These are phyloP conservation scores for Chrysolina americana DNA, from an alignment of 2,888 invertebrate genomes.

Conservation along the genomic window DNA sequence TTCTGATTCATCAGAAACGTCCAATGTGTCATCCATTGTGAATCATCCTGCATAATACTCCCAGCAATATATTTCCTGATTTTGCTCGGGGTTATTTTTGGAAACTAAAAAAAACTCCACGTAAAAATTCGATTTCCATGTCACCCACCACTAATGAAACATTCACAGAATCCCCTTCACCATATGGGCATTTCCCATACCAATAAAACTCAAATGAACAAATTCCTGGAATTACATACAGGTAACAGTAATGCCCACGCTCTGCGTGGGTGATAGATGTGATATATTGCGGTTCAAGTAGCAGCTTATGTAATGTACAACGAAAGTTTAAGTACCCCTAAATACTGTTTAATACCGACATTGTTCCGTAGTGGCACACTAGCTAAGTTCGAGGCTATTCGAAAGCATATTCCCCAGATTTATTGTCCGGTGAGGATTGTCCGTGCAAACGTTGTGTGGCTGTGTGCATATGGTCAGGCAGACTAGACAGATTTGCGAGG, in stretches of 20 bases:
- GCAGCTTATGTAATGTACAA: background rate
- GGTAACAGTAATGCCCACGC: background rate
- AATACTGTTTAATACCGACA: constrained; percentile 21
- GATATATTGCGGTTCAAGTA: constrained; percentile 25
- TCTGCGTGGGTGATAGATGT: constrained; percentile 25
- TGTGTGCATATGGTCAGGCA: background rate
- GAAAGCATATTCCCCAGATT: constrained; percentile 13
- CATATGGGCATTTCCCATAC: too few species aligned
- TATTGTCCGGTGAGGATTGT: constrained; percentile 21
- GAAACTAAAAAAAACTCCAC: too few species aligned
- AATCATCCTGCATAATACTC: too few species aligned
- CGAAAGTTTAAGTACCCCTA: constrained; percentile 15
- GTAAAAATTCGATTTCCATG: too few species aligned
- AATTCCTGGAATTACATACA: background rate
- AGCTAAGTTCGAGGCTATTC: constrained; percentile 3
- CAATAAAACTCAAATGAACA: background rate
- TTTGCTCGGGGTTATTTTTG: too few species aligned
- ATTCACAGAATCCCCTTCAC: too few species aligned
- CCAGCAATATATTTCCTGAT: too few species aligned
- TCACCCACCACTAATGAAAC: too few species aligned
- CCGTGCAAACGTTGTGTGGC: background rate
- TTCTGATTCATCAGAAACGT: too few species aligned
- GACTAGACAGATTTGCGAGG: background rate
- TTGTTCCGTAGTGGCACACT: background rate
- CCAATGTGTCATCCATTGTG: too few species aligned